Evolutionary conservation across 2,797 vertebrate species (phyloP).

Genomic region (Scarus forsteni): DNA sequence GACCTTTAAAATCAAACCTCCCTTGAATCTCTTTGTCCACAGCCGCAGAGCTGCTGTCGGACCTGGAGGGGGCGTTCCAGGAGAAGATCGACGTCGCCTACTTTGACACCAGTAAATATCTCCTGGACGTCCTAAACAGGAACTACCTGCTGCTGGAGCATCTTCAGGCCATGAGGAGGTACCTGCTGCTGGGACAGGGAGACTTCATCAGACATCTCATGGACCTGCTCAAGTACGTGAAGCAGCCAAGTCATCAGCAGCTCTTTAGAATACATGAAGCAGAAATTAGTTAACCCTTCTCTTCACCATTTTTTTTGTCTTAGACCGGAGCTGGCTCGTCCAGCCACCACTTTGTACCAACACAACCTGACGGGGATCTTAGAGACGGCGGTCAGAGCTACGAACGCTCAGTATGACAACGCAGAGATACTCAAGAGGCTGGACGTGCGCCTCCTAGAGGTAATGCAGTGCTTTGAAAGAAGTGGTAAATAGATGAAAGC

Average conservation of each 20-base stretch:
- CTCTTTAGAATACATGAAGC: not conserved
- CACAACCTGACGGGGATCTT: constrained; percentile 98
- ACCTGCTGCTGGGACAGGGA: constrained; percentile 97
- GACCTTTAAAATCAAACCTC: no score
- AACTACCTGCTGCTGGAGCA: constrained; percentile 97
- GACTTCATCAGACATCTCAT: constrained; percentile 98
- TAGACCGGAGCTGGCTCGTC: constrained; percentile 94
- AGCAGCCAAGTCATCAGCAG: not conserved
- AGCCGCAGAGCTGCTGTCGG: constrained; percentile 94
- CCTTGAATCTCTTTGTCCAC: not conserved
- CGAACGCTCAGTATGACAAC: constrained; percentile 97
- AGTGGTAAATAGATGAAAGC: not conserved
- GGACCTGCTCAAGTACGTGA: constrained; percentile 96
- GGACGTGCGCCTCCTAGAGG: constrained; percentile 96
- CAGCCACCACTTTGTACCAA: constrained; percentile 97
- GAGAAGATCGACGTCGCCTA: constrained; percentile 97
- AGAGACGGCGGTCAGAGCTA: constrained; percentile 96
- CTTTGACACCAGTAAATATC: constrained; percentile 96
- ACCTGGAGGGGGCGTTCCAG: constrained; percentile 96
- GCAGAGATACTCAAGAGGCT: constrained; percentile 95
- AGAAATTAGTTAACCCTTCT: not conserved
- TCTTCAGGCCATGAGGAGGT: constrained; percentile 96
- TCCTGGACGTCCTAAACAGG: constrained; percentile 94
- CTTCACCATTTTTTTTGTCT: not conserved
- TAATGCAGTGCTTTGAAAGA: constrained; percentile 30